Conservation (phyloP, 2,113 vertebrate genomes). For the Smithornis capensis region DNA sequence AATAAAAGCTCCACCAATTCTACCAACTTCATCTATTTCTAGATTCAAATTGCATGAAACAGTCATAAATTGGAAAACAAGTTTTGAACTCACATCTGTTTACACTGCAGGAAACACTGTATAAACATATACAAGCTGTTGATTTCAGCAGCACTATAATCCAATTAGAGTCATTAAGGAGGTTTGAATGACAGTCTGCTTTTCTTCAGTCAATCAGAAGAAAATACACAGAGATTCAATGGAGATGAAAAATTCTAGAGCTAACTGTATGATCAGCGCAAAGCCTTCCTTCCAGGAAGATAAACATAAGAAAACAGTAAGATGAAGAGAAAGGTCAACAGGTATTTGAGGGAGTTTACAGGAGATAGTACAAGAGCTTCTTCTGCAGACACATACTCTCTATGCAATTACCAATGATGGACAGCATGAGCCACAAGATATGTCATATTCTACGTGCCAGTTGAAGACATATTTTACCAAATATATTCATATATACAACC, state of each 20-base stretch:
- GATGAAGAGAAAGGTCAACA: slow-evolving; percentile 48
- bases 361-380: neutral
- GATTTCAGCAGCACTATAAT: neutral
- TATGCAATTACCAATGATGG: neutral
- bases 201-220: neutral
- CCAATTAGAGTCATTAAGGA: neutral
- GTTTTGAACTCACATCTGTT: neutral
- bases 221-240: neutral
- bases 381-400: neutral
- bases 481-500: neutral
- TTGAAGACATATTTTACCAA: neutral
- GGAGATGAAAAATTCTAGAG: neutral
- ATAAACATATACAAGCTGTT: neutral
- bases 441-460: neutral
- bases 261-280: neutral
- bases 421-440: neutral
- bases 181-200: neutral
- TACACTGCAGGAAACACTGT: neutral
- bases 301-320: slow-evolving; percentile 22
- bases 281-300: neutral
- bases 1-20: neutral
- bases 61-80: neutral
- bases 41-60: neutral
- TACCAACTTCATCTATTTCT: neutral
- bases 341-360: slow-evolving; percentile 28